Evolutionary conservation across 2,888 invertebrate genomes (phyloP), one percentile per base, ranked within the genome.

Genomic region (Hirtodrosophila alboralis): DNA sequence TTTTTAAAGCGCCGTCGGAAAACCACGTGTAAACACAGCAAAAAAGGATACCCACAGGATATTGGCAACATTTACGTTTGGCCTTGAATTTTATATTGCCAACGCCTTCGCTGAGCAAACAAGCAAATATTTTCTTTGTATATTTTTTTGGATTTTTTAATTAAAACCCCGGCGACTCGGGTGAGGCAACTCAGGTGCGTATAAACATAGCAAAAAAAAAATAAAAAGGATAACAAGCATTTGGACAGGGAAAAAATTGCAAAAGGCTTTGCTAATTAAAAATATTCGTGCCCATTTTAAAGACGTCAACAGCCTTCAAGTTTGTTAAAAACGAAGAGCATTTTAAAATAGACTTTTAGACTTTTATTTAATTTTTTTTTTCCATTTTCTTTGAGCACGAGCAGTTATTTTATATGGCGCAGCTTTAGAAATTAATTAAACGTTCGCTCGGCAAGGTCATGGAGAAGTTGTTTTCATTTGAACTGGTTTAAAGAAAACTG

Each of bases 191-290:
- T 49, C 67, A 71, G 73, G 73, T 79, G 65, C 51, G 48, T 14
- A 52, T 40, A 75, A 62, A 53, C 65, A 62, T 31, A 30, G 33
- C 10, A 38, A 34, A 40, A 28, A 16, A 44, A 51, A 49, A 34
- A 40, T 28, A 16, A 44, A 51, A 49, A 28, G 65, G 54, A 57
- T 64, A 75, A 51, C 44, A 26, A 8, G 12, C 41, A 41, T 27
- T 36, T 41, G 34, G 18, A 13, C 36, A 31, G 21, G 21, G 26
- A 7, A 53, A 47, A 61, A 75, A 58, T 61, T 43, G 52, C 41
- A 49, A 64, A 77, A 73, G 43, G 60, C 47, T 53, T 41, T 54
- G 65, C 76, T 79, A 79, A 85, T 85, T 85, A 85, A 79, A 83
- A 78, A 83, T 66, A 47, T 49, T 59, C 40, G 21, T 53, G 52